phyloP scores from a whole-genome alignment of 2,113 vertebrate species.

The Rhynchomys soricoides region DNA sequence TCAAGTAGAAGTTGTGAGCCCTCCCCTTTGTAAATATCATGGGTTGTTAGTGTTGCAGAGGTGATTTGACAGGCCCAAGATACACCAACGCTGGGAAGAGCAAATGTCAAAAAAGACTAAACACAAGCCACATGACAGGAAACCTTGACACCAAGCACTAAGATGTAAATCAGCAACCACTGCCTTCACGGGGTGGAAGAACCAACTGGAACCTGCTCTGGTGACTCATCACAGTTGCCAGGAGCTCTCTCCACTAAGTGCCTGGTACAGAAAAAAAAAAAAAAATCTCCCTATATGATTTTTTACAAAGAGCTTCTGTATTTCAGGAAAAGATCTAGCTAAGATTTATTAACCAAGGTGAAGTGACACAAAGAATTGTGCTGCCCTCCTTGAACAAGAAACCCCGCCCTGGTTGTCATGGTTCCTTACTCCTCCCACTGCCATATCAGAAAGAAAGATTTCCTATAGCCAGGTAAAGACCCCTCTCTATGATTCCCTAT shows the following conservation, averaged over 20 bases:
- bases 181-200: constrained; percentile 29
- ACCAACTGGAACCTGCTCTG: constrained; percentile 50
- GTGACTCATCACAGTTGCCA: constrained; percentile 61
- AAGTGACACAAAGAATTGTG: no score
- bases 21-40: neutral
- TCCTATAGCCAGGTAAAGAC: neutral
- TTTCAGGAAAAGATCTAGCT: neutral
- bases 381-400: neutral
- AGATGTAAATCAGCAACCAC: constrained; percentile 60
- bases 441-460: neutral
- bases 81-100: neutral
- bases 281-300: neutral
- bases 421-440: neutral
- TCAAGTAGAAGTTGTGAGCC: neutral
- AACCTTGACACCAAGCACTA: constrained; percentile 65
- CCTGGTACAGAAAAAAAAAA: neutral
- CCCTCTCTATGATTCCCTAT: neutral
- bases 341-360: neutral
- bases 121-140: constrained; percentile 30
- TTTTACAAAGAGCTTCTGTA: neutral
- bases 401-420: neutral
- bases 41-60: constrained; percentile 10
- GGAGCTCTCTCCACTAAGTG: neutral
- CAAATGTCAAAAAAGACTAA: neutral
- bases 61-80: neutral